Conservation (phyloP, 2,888 invertebrate genomes). For the Cephus pygmeus region DNA sequence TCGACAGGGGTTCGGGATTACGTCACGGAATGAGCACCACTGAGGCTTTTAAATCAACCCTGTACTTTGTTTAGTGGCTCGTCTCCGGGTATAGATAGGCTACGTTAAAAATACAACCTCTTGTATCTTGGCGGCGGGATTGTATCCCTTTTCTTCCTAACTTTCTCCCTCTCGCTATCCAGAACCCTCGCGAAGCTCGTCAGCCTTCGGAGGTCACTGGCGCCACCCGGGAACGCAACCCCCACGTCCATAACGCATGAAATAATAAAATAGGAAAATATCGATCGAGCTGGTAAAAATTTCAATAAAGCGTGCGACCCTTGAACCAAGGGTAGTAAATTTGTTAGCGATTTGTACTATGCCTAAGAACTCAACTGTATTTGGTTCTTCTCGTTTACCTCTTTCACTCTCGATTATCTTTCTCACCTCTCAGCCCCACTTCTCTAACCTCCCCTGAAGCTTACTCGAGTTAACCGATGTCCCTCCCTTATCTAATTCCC, state of each 20-base stretch:
- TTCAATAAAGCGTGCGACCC: no score
- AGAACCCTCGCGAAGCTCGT: background rate
- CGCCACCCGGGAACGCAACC: no score
- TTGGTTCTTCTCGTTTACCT: background rate
- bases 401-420: background rate
- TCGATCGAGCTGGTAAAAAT: no score
- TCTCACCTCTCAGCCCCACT: background rate
- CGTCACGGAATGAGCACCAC: background rate
- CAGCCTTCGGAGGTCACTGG: no score
- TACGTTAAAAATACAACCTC: conserved; percentile 24
- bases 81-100: conserved; percentile 14
- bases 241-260: no score
- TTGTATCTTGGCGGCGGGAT: no score
- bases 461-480: background rate
- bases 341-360: no score
- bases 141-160: no score
- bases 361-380: background rate
- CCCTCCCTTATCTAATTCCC: background rate
- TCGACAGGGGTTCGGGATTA: background rate
- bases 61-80: conserved; percentile 10
- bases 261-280: no score
- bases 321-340: no score
- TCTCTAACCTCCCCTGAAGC: background rate
- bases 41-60: conserved; percentile 20
- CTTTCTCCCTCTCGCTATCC: background rate